Evolutionary conservation across 2,888 invertebrate genomes (phyloP), one percentile per base, ranked within the genome.

Genomic region (Diarsia brunnea): DNA sequence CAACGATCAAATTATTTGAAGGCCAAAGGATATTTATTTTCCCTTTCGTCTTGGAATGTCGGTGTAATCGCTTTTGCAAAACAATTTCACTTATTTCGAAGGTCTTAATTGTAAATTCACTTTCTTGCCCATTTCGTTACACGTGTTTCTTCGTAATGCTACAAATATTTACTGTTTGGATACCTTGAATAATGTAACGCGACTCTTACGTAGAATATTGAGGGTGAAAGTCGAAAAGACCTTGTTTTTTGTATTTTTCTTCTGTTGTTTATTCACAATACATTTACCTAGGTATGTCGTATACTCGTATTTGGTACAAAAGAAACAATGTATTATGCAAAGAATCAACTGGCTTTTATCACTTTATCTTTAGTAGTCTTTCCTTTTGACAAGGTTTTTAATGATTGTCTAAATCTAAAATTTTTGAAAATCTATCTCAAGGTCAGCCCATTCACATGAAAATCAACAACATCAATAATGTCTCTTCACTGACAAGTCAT

Each of bases 91-190:
- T 51, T 51, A 43, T 24, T 75, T 75, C 45, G 38, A 81, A 66
- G 53, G 14, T 60, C 53, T 69, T 85, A 81, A 85, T 72, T 77
- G 74, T 77, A 84, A 72, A 77, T 81, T 81, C 69, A 61, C 77
- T 77, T 81, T 73, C 68, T 69, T 64, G 58, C 21, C 49, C 49
- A 60, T 81, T 81, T 72, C 60, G 38, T 73, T 73, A 61, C 49
- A 38, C 72, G 74, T 68, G 47, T 79, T 71, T 67, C 55, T 69
- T 60, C 27, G 24, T 31, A 31, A 49, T 55, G 38, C 58, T 81
- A 64, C 47, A 72, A 49, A 68, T 82, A 64, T 78, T 70, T 60
- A 71, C 53, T 55, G 69, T 69, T 66, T 58, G 45, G 49, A 45
- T 53, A 5, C 16, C 47, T 16, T 72, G 43, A 75, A 75, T 66